These are phyloP conservation scores for Xerus inauris DNA, from an alignment of 2,113 vertebrate species.

Conservation along the genomic window DNA sequence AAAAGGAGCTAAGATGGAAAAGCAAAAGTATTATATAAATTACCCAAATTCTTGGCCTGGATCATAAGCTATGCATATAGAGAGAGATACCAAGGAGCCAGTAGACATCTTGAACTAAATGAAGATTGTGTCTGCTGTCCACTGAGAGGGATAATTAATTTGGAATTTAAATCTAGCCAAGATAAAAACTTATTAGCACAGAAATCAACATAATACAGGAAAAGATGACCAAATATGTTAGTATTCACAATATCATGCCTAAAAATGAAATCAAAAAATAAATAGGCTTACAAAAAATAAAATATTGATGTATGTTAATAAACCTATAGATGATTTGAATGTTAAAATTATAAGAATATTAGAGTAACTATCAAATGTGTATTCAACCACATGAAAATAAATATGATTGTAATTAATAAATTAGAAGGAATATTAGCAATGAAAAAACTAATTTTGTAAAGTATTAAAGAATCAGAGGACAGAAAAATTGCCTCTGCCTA, in stretches of 20 bases:
- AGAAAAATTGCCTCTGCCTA: background rate
- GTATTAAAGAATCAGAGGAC: background rate
- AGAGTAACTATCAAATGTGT: background rate
- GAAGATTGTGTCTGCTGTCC: background rate
- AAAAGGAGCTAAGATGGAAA: background rate
- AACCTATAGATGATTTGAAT: background rate
- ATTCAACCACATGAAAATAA: background rate
- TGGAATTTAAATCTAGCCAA: background rate
- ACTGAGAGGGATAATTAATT: background rate
- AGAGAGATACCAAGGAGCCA: background rate
- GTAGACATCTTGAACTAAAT: background rate
- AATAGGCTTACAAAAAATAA: background rate
- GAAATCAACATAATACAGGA: background rate
- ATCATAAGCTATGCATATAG: background rate
- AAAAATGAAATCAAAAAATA: background rate
- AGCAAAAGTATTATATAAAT: background rate
- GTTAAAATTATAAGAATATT: background rate
- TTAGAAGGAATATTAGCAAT: background rate
- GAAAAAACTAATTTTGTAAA: background rate
- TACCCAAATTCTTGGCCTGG: background rate
- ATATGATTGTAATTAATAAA: background rate
- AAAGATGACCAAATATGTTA: background rate
- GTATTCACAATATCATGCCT: background rate
- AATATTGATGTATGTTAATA: background rate
- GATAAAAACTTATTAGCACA: background rate